Evolutionary conservation across 2,888 invertebrate genomes (phyloP), one percentile per base, ranked within the genome.

Genomic region (Alcis repandata): DNA sequence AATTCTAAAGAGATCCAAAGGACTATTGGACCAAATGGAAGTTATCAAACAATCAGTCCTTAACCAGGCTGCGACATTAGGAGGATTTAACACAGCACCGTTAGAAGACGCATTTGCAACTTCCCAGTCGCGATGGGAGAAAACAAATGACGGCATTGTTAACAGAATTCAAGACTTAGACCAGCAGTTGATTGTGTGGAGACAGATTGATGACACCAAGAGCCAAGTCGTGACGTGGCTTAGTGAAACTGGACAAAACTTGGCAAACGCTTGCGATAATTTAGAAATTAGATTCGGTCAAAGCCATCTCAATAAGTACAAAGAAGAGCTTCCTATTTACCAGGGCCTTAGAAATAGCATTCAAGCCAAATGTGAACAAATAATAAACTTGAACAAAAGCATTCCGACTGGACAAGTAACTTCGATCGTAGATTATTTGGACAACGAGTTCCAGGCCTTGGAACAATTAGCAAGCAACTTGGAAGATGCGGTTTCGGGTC

Each of bases 131-230:
- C 94, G 94, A 17, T 97, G 96, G 95, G 96, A 96, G 67, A 95
- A 95, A 71, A 93, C 95, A 0, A 96, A 96, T 75, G 96, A 97
- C 68, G 94, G 95, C 52, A 94, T 97, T 3, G 94, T 96, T 7
- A 96, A 96, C 72, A 95, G 95, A 73, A 95, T 96, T 20, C 97
- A 98, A 84, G 95, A 96, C 59, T 95, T 97, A 54, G 98, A 99
- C 88, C 97, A 97, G 0, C 98, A 98, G 87, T 94, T 96, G 0
- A 96, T 97, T n/a, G 96, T 98, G 58, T 98, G 98, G 98, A 96
- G 97, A 78, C 98, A 98, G 85, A 96, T 99, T 38, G 97, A 98
- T 74, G 97, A 97, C 65, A 95, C 96, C 0, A 97, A 97, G 82
- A 96, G 96, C 70, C 97, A 97, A 82, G 92, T 98, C 2, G 89